Evolutionary conservation across 2,113 vertebrate species (phyloP), one percentile per base, ranked within the genome.

Genomic region (Gavia stellata): DNA sequence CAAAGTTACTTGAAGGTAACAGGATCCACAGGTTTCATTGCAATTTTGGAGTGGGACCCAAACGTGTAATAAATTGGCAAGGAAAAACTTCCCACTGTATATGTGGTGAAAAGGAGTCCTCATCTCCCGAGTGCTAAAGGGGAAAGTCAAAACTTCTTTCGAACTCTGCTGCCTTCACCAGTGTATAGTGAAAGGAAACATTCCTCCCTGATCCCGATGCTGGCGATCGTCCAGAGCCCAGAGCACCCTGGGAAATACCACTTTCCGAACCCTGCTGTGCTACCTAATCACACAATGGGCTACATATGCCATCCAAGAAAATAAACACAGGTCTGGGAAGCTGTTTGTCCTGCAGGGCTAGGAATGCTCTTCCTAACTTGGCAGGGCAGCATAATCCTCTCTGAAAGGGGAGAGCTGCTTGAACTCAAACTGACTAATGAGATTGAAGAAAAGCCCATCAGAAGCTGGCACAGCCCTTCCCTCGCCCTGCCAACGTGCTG

Each of bases 241-340:
- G 50, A 94, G 95, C 86, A 95, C 71, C 78, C 92, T 97, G 96
- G 97, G 96, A 96, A 96, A 97, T 97, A 95, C 91, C 95, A 91
- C 92, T 83, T 97, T 92, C 78, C 44, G 2, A 87, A 93, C 93
- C 95, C 96, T 0, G 87, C 95, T 97, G 96, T 92, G 95, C 95
- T 96, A 97, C 97, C 94, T 97, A 97, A 97, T 97, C 96, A 83
- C 96, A 97, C 95, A 97, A 97, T 96, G 94, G 97, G 95, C 96
- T 97, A 86, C 95, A 91, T 97, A 96, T 97, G 95, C 96, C 97
- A 96, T 96, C 96, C 96, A 94, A 97, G 96, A 97, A 97, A 97
- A 97, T 95, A 97, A 97, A 96, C 97, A 96, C 89, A 91, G 96
- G 95, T 95, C 95, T 96, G 92, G 91, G 95, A 97, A 96, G 89